Evolutionary conservation across 1,140 invertebrate genomes (phyloP).

Genomic region (Neodiprion lecontei): DNA sequence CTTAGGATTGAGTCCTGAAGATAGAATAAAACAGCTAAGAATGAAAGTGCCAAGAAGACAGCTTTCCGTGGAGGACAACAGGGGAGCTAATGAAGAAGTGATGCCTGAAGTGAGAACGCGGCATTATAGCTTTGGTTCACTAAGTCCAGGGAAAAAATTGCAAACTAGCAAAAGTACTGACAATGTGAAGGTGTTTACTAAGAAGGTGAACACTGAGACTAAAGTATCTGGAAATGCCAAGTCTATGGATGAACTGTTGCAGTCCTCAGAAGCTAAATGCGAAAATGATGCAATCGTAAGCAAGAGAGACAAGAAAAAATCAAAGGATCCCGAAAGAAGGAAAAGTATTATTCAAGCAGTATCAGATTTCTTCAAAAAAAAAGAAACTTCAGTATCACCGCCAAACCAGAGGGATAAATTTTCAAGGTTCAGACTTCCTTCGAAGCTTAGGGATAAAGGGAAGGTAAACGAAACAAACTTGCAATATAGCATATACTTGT

Average conservation of each 20-base stretch:
- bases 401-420: slow-evolving; percentile 62
- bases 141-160: slow-evolving; percentile 37
- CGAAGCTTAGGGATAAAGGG: slow-evolving; percentile 72
- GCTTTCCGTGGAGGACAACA: slow-evolving; percentile 47
- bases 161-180: slow-evolving; percentile 59
- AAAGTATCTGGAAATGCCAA: slow-evolving; percentile 44
- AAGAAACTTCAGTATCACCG: slow-evolving; percentile 57
- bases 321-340: slow-evolving; percentile 73
- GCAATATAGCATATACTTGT: slow-evolving; percentile 14
- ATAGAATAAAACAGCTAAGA: slow-evolving; percentile 66
- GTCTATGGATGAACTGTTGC: slow-evolving; percentile 53
- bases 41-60: slow-evolving; percentile 58
- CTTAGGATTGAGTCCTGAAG: slow-evolving; percentile 75
- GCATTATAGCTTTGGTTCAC: slow-evolving; percentile 45
- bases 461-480: slow-evolving; percentile 64
- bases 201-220: slow-evolving; percentile 39
- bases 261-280: slow-evolving; percentile 24
- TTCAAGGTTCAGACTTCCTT: slow-evolving; percentile 68
- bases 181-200: slow-evolving; percentile 49
- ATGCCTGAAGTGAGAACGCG: slow-evolving; percentile 45
- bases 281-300: slow-evolving; percentile 20
- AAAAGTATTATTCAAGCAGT: slow-evolving; percentile 86
- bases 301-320: slow-evolving; percentile 58
- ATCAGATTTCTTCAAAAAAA: slow-evolving; percentile 80
- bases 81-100: slow-evolving; percentile 44